These are phyloP conservation scores for Todus mexicanus DNA, from an alignment of 2,797 vertebrate species.

Conservation along the genomic window DNA sequence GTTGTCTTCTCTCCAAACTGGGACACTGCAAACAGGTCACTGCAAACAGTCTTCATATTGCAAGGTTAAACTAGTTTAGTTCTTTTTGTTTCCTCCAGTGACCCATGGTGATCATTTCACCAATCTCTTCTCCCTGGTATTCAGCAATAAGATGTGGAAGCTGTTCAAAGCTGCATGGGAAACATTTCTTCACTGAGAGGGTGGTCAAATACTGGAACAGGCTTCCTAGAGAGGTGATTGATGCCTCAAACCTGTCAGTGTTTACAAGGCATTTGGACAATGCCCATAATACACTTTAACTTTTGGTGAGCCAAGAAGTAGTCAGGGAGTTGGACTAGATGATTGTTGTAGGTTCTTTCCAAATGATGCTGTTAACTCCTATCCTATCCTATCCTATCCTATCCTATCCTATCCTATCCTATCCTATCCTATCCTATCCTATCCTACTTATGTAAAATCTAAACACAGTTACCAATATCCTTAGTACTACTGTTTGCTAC, in stretches of 20 bases:
- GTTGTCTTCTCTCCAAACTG: background rate
- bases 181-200: background rate
- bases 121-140: background rate
- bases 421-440: background rate
- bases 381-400: background rate
- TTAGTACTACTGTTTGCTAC: background rate
- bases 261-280: background rate
- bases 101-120: background rate
- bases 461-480: background rate
- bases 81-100: background rate
- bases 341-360: background rate
- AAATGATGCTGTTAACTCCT: no score
- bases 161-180: background rate
- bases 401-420: background rate
- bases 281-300: background rate
- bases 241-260: background rate
- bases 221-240: background rate
- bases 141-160: background rate
- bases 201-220: background rate
- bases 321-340: background rate
- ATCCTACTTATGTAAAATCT: background rate
- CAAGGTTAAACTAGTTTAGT: background rate
- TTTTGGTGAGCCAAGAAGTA: background rate
- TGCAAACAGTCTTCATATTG: background rate
- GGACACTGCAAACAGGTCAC: background rate